Evolutionary conservation across 2,888 invertebrate genomes (phyloP), one percentile per base, ranked within the genome.

Genomic region (Drosophila putrida): DNA sequence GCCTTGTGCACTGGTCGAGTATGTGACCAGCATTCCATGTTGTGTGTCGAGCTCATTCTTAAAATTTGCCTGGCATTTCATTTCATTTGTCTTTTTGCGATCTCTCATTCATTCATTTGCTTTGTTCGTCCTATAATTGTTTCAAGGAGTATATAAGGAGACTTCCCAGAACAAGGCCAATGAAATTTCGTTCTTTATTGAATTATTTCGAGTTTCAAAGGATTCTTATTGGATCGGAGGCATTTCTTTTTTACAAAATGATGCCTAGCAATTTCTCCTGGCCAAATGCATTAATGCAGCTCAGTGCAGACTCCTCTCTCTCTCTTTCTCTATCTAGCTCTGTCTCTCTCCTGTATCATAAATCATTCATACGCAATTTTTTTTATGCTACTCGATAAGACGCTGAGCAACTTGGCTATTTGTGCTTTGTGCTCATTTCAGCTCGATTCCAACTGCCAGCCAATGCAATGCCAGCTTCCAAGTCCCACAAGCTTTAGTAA

Each of bases 351-450:
- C 49, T 25, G 63, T 67, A 66, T 77, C 80, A 88, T 83, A 88
- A 83, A 83, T 83, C 86, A 88, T 83, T 88, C 86, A 83, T 83
- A 71, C 68, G 70, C 76, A 55, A 55, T 76, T 74, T 71, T 71
- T 73, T 80, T 67, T 73, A 61, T 78, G 74, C 76, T 80, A 79
- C 67, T 74, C 74, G 67, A 82, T 88, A 78, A 79, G 72, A 77
- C 47, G 62, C 46, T 38, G 43, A 69, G 84, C 66, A 25, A 43
- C 57, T 66, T 55, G 55, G 28, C 44, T 44, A 60, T 60, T 63
- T 55, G 39, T 43, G 71, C 49, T 39, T 20, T 43, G 33, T 54
- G 35, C 68, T 59, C 51, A 43, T 27, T 36, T 51, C 51, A 38
- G 27, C 43, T 50, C 58, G 8, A 46, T 57, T 57, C 46, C 59